Conservation (phyloP, 2,797 vertebrate genomes). For the Pseudochirops cupreus region DNA sequence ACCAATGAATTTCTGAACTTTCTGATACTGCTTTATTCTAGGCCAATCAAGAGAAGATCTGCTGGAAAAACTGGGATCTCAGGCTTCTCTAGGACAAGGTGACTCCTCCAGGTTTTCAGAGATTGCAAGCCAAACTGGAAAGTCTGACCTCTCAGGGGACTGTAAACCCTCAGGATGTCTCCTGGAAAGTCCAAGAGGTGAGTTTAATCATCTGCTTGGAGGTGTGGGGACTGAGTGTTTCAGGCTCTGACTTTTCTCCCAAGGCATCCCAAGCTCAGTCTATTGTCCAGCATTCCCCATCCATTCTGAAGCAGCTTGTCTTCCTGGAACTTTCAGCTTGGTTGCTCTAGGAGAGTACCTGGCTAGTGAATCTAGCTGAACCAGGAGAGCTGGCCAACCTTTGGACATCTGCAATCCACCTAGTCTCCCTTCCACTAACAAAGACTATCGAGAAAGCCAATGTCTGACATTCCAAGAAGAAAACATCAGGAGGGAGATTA, state of each 20-base stretch:
- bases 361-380: neutral
- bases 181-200: conserved; percentile 72
- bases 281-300: neutral
- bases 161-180: conserved; percentile 80
- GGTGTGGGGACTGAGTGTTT: neutral
- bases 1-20: neutral
- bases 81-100: conserved; percentile 76
- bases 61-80: conserved; percentile 78
- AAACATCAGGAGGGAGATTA: neutral
- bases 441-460: neutral
- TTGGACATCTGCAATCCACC: neutral
- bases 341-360: neutral
- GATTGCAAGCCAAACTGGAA: conserved; percentile 77
- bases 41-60: conserved; percentile 80
- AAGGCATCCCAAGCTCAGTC: neutral
- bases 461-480: neutral
- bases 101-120: conserved; percentile 80
- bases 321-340: neutral
- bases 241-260: neutral
- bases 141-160: conserved; percentile 72
- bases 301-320: neutral
- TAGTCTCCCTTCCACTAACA: neutral
- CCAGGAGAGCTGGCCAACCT: no score
- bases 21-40: conserved; percentile 53
- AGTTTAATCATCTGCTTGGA: neutral